These are phyloP conservation scores for Sebastes steindachneri DNA, from an alignment of 2,797 vertebrate species.

Conservation along the genomic window DNA sequence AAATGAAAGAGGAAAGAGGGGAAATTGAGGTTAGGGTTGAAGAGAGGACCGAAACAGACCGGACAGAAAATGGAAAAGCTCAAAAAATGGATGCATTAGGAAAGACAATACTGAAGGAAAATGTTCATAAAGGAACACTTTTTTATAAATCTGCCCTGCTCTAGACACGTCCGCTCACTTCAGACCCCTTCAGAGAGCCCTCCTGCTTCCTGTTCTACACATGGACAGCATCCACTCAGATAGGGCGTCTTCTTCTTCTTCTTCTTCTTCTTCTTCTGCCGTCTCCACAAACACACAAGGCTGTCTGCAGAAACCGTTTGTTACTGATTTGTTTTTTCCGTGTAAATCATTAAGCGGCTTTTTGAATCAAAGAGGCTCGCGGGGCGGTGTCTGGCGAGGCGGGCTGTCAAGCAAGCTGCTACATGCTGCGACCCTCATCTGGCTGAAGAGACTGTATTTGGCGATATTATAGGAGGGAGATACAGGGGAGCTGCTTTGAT, in stretches of 20 bases:
- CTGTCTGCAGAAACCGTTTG: constrained; percentile 21
- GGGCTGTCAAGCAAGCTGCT: constrained; percentile 13
- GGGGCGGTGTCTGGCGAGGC: constrained; percentile 3
- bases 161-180: constrained; percentile 3
- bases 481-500: constrained; percentile 3
- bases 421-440: not conserved
- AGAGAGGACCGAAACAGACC: not conserved
- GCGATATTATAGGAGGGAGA: not conserved
- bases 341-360: constrained; percentile 54
- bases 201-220: constrained; percentile 6
- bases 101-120: constrained; percentile 15
- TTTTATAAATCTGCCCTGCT: constrained; percentile 11
- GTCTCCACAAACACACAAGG: constrained; percentile 24
- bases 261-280: constrained; percentile 1
- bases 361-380: constrained; percentile 46
- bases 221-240: constrained; percentile 11
- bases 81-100: not conserved
- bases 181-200: not conserved
- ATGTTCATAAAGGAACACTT: constrained; percentile 25
- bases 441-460: not conserved
- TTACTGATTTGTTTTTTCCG: constrained; percentile 17
- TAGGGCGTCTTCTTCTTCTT: not conserved
- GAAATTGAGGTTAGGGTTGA: constrained; percentile 21
- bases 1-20: constrained; percentile 25
- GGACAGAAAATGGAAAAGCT: constrained; percentile 20